Base-by-base conservation (phyloP, 1,140 invertebrate species). In the Homarus americanus region DNA sequence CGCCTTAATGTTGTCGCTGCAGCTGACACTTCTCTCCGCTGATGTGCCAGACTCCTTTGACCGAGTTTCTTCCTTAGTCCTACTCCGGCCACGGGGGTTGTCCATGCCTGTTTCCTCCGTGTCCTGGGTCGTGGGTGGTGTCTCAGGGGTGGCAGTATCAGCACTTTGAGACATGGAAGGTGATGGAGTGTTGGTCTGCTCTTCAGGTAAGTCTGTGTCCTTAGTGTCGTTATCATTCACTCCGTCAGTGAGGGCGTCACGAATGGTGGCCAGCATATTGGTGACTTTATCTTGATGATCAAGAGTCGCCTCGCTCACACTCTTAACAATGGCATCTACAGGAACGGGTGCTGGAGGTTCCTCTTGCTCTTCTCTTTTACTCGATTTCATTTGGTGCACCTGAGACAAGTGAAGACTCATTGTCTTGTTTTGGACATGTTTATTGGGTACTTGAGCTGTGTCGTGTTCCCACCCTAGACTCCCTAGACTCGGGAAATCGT, bases 1-100 rank as follows among this genome's bases (percentile, higher is more conserved):
- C 4, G 75, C 58, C 24, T 58, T 58, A 2, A 90, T 90, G 66
- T 90, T 90, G 20, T 83, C 87, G 38, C 87, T 92, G 80, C 87
- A 87, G 83, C 83, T 82, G 9, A 87, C 75, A 69, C 85, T 89
- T n/a, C 90, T 73, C 58, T 86, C 78, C 12, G 40, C 36, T 9
- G 44, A 41, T 32, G 40, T 69, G 10, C 34, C 15, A 5, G 28
- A 24, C 5, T 9, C 24, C 49, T 32, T 28, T 7, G 17, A 0
- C 7, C 32, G n/a, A 32, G 63, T 24, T 2, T 32, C 24, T 17
- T 44, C 66, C 10, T 41, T 58, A 7, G 7, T 40, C 7, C 17
- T 2, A 17, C 78, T 41, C 20, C 88, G 88, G 7, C 88, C 69
- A 20, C 87, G 63, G 40, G 80, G 38, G 12, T 40, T 66, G 24